These are phyloP conservation scores for Anneissia japonica DNA, from an alignment of 35 echinoderm and acorn worm species.

Conservation along the genomic window DNA sequence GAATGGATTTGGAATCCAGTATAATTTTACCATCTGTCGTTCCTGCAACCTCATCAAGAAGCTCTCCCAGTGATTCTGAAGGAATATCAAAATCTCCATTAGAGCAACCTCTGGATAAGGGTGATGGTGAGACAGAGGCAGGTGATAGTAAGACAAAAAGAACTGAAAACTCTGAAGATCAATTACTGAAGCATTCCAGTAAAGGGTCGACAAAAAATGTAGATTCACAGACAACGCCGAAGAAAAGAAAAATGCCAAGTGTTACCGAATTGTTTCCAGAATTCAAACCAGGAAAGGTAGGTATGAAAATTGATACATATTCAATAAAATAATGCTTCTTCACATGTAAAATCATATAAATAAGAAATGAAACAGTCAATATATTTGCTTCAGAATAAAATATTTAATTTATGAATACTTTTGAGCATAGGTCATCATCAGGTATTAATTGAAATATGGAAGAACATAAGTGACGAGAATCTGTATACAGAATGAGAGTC, in stretches of 20 bases:
- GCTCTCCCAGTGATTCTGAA: not conserved
- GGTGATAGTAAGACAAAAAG: not conserved
- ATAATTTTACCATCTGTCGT: not conserved
- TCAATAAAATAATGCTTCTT: no score
- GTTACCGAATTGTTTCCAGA: slow-evolving; percentile 84
- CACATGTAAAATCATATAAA: no score
- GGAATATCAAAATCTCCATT: slow-evolving; percentile 5
- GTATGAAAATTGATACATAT: not conserved
- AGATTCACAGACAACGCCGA: not conserved
- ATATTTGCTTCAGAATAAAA: no score
- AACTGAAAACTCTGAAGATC: not conserved
- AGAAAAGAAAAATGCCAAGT: slow-evolving; percentile 16
- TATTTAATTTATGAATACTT: no score
- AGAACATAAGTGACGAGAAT: no score
- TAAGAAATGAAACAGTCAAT: no score
- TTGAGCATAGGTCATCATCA: no score
- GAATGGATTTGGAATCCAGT: not conserved
- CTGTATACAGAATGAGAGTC: no score
- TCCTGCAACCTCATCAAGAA: not conserved
- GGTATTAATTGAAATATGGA: no score
- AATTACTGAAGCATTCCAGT: not conserved
- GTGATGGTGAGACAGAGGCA: not conserved
- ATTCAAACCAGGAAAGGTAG: slow-evolving; percentile 85
- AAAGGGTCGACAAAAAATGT: not conserved
- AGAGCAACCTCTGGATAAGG: not conserved